Evolutionary conservation across 2,113 vertebrate species (phyloP).

Genomic region (Pachypanchax playfairii): DNA sequence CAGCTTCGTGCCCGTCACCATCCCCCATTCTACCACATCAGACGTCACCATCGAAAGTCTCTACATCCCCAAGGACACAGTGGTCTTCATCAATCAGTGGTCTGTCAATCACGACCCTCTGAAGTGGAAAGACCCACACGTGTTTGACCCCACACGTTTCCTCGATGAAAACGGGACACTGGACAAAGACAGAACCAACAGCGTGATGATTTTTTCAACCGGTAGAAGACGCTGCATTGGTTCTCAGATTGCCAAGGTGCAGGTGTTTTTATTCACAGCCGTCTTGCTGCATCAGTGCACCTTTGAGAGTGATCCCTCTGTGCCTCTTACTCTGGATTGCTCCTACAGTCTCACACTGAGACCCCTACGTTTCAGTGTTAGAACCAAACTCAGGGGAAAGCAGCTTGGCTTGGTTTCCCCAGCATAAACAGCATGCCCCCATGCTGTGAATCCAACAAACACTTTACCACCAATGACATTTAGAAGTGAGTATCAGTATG

Average conservation of each 20-base stretch:
- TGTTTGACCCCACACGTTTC: conserved; percentile 84
- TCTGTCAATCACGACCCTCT: conserved; percentile 85
- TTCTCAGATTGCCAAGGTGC: conserved; percentile 82
- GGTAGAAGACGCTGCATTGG: conserved; percentile 88
- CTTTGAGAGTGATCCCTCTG: conserved; percentile 77
- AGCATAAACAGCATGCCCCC: conserved; percentile 64
- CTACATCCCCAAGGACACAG: conserved; percentile 85
- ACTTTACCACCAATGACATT: conserved; percentile 57
- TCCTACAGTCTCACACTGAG: conserved; percentile 82
- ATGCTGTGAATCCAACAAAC: conserved; percentile 60
- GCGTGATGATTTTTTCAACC: conserved; percentile 86
- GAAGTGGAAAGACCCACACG: conserved; percentile 84
- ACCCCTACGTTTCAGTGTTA: conserved; percentile 73
- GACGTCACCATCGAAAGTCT: conserved; percentile 84
- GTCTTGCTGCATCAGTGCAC: conserved; percentile 85
- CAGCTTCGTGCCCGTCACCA: conserved; percentile 89
- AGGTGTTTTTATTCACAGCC: conserved; percentile 84
- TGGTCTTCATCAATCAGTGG: conserved; percentile 91
- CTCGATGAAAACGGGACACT: conserved; percentile 73
- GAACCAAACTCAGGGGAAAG: conserved; percentile 76
- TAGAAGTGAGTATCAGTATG: conserved; percentile 72
- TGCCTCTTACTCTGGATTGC: conserved; percentile 75
- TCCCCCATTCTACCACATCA: conserved; percentile 86
- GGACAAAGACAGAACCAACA: conserved; percentile 74
- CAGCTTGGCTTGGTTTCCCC: conserved; percentile 76